A percentile compares a stretch with the other conserved stretches of the same genome.
Evolutionary conservation across 30 jellyfish, hydroid and myxozoan genomes (phyloP).

Genomic region (Hydractinia echinata): DNA sequence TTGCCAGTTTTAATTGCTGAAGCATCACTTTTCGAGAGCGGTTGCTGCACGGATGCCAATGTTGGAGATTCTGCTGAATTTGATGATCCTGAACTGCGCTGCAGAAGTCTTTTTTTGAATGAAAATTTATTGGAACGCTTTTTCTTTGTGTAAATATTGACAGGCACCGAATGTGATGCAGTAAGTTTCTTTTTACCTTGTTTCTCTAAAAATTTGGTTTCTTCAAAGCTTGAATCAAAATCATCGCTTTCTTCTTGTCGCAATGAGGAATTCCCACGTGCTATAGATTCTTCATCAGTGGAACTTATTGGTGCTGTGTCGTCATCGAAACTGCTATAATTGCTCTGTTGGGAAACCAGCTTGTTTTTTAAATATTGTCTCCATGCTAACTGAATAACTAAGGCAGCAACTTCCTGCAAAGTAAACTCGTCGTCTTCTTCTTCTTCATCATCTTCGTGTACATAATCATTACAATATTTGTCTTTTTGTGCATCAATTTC

Average conservation of each 20-base stretch:
- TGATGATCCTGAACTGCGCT: neutral
- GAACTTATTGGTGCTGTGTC: neutral
- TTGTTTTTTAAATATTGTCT: conserved; percentile 61
- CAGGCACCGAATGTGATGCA: conserved; percentile 5
- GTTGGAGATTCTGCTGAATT: neutral
- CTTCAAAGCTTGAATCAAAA: conserved; percentile 8
- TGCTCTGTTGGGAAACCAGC: conserved; percentile 18
- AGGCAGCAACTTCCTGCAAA: conserved; percentile 74
- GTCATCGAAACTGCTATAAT: neutral
- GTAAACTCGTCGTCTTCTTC: conserved; percentile 18
- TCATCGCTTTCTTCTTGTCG: conserved; percentile 5
- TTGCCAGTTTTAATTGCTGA: conserved; percentile 13
- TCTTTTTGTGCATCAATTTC: conserved; percentile 18
- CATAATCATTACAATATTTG: neutral
- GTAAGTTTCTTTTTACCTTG: neutral
- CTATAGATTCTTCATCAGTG: neutral
- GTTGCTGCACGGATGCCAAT: neutral
- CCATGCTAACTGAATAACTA: conserved; percentile 87
- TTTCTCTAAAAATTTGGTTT: neutral
- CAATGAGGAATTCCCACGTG: neutral
- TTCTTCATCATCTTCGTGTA: neutral
- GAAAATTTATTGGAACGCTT: conserved; percentile 3
- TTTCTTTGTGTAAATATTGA: neutral
- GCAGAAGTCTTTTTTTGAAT: neutral
- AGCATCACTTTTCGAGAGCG: neutral